A percentile compares a stretch with the other conserved stretches of the same genome.
Conservation (phyloP, 2,113 vertebrate genomes). For the Polypterus senegalus region DNA sequence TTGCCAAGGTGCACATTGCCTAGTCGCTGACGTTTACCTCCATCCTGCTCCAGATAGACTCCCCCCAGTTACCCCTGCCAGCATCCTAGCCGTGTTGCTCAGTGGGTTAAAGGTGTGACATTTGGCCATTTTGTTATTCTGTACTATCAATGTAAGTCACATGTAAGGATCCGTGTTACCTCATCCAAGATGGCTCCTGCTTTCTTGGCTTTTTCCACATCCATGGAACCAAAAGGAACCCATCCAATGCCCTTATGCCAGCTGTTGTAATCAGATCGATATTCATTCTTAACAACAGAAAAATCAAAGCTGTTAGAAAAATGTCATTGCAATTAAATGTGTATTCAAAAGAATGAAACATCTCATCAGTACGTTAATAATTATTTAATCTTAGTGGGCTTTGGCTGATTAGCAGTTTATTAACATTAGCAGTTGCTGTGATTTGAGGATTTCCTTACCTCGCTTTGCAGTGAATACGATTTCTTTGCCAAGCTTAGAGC, state of each 20-base stretch:
- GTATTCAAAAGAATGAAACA: too few relatives aligned
- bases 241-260: constrained; percentile 71
- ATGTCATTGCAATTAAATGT: too few relatives aligned
- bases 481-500: constrained; percentile 67
- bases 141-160: too few relatives aligned
- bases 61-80: too few relatives aligned
- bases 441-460: constrained; percentile 47
- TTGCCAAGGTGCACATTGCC: too few relatives aligned
- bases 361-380: too few relatives aligned
- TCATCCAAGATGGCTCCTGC: constrained; percentile 68
- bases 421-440: too few relatives aligned
- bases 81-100: too few relatives aligned
- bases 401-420: too few relatives aligned
- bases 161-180: constrained; percentile 36
- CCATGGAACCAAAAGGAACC: constrained; percentile 68
- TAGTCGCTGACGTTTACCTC: too few relatives aligned
- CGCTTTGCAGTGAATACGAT: constrained; percentile 65
- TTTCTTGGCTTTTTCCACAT: constrained; percentile 69
- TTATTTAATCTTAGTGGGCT: too few relatives aligned
- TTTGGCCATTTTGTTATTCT: not conserved
- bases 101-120: not conserved
- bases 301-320: not conserved
- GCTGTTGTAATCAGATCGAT: constrained; percentile 74
- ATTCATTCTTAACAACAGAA: constrained; percentile 57
- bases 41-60: too few relatives aligned